Conservation (phyloP, 2,113 vertebrate genomes). For the Ammospiza caudacuta region DNA sequence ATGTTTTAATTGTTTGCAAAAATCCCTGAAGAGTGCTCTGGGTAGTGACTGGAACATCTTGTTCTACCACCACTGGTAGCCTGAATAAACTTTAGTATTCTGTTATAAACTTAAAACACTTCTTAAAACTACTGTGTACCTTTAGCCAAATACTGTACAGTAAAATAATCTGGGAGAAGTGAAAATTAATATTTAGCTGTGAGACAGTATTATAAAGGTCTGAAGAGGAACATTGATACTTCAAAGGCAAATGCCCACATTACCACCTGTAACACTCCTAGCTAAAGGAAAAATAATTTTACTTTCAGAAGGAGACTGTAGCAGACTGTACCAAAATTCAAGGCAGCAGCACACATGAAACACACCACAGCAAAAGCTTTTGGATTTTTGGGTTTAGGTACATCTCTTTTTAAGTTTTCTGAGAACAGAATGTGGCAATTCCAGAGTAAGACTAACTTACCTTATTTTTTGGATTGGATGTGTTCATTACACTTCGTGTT, state of each 20-base stretch:
- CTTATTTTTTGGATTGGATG: slow-evolving; percentile 96
- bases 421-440: background rate
- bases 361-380: background rate
- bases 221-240: background rate
- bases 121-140: background rate
- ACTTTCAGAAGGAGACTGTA: background rate
- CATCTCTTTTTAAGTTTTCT: background rate
- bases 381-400: background rate
- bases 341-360: background rate
- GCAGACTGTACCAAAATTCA: background rate
- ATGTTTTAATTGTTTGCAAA: background rate
- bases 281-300: background rate
- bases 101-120: background rate
- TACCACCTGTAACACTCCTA: background rate
- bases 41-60: background rate
- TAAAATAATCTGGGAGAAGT: background rate
- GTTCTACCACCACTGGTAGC: background rate
- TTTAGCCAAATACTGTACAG: background rate
- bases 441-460: slow-evolving; percentile 67
- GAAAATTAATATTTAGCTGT: background rate
- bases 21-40: background rate
- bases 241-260: background rate
- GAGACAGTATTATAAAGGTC: background rate
- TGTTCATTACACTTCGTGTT: slow-evolving; percentile 96
- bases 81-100: background rate